phyloP scores from a whole-genome alignment of 1,140 invertebrate genomes.

The Eurosta solidaginis region DNA sequence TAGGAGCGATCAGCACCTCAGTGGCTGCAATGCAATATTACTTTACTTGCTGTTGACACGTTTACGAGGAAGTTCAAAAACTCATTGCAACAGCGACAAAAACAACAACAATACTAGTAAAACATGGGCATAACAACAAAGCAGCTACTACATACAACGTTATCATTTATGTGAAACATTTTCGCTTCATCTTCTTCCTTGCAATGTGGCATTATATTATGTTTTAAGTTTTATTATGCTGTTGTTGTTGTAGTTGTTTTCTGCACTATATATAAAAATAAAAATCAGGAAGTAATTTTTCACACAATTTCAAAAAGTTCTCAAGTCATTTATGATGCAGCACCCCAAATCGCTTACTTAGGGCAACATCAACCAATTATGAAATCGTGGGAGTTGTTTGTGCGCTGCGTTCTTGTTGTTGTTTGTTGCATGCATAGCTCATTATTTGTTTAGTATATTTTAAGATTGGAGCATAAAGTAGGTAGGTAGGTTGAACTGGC shows the following conservation, averaged over 20 bases:
- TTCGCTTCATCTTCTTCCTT: background rate
- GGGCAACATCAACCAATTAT: background rate
- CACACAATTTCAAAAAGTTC: conserved; percentile 24
- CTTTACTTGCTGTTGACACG: conserved; percentile 24
- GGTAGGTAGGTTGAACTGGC: too few relatives aligned
- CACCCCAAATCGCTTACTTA: background rate
- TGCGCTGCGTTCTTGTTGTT: background rate
- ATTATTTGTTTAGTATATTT: background rate
- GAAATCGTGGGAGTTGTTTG: background rate
- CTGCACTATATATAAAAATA: too few relatives aligned
- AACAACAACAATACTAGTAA: background rate
- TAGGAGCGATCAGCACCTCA: conserved; percentile 3
- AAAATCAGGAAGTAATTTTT: too few relatives aligned
- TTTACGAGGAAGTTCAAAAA: conserved; percentile 27
- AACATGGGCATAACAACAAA: background rate
- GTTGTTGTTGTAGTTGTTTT: too few relatives aligned
- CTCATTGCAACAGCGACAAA: background rate
- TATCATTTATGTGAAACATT: background rate
- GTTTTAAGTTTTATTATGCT: too few relatives aligned
- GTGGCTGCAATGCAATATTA: background rate
- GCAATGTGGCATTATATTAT: background rate
- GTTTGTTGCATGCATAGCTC: background rate
- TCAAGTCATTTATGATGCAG: background rate
- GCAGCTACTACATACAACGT: background rate
- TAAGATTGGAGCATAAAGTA: background rate